Conservation (phyloP, 2,888 invertebrate genomes). For the Itoplectis maculator region DNA sequence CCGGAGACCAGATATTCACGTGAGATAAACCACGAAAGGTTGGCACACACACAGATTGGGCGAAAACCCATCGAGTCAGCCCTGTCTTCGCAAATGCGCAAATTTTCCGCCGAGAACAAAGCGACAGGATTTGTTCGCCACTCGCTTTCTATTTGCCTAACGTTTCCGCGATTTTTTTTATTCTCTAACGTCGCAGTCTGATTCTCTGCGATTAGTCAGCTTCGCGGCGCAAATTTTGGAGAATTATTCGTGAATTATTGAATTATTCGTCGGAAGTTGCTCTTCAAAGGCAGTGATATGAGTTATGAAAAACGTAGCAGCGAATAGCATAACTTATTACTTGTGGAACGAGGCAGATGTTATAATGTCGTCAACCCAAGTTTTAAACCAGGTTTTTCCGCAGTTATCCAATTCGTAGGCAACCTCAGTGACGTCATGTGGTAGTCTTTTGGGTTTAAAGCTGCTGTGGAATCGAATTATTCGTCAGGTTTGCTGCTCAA, state of each 20-base stretch:
- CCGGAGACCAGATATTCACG: slow-evolving; percentile 73
- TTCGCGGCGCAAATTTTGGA: background rate
- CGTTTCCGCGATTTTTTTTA: slow-evolving; percentile 12
- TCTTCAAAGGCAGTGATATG: background rate
- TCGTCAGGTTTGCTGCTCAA: too few species aligned
- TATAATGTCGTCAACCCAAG: background rate
- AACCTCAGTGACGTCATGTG: too few species aligned
- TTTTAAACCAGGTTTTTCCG: too few species aligned
- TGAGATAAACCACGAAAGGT: slow-evolving; percentile 62
- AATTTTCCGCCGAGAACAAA: slow-evolving; percentile 39
- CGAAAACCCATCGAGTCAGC: too few species aligned
- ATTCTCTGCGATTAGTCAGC: background rate
- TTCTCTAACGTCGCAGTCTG: slow-evolving; percentile 9
- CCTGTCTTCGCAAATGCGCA: background rate
- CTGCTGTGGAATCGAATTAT: too few species aligned
- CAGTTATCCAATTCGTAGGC: too few species aligned
- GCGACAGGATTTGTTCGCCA: slow-evolving; percentile 21
- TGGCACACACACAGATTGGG: background rate
- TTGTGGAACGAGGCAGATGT: background rate
- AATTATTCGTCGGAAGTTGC: slow-evolving; percentile 23
- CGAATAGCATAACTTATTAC: background rate
- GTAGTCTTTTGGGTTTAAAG: too few species aligned
- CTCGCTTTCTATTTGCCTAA: slow-evolving; percentile 28
- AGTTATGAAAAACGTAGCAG: background rate
- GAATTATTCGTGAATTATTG: too few species aligned